Percentiles rank a stretch among this genome's conserved stretches.
These are phyloP conservation scores for Florisuga fusca DNA, from an alignment of 2,797 vertebrate genomes.

Conservation along the genomic window DNA sequence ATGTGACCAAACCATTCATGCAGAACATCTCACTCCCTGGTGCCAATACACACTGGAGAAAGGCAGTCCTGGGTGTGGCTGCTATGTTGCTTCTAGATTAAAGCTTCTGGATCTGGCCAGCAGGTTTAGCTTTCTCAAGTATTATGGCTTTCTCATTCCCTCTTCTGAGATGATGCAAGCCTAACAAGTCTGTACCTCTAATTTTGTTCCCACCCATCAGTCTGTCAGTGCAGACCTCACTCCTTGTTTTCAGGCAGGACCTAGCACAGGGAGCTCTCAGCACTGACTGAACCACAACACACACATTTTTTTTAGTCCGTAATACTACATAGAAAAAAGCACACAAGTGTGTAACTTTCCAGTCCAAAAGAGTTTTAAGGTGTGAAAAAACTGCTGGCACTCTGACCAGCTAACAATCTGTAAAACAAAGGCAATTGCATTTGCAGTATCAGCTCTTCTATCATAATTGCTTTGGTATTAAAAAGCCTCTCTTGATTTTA, in stretches of 20 bases:
- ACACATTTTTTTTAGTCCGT: background rate
- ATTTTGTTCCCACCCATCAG: background rate
- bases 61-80: slow-evolving; percentile 10
- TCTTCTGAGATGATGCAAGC: slow-evolving; percentile 19
- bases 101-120: background rate
- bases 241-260: background rate
- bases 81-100: background rate
- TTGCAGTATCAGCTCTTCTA: background rate
- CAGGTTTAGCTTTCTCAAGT: slow-evolving; percentile 40
- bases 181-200: slow-evolving; percentile 13
- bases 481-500: background rate
- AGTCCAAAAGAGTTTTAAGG: background rate
- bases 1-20: background rate
- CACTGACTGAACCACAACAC: rapidly evolving
- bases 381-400: background rate
- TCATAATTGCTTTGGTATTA: background rate
- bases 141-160: background rate
- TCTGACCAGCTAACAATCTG: background rate
- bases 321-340: background rate
- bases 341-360: background rate
- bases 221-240: background rate
- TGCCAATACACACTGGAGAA: slow-evolving; percentile 11
- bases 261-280: rapidly evolving
- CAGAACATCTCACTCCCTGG: background rate
- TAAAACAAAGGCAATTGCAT: background rate